Conservation (phyloP, 2,888 invertebrate species). For the Drosophila subquinaria region DNA sequence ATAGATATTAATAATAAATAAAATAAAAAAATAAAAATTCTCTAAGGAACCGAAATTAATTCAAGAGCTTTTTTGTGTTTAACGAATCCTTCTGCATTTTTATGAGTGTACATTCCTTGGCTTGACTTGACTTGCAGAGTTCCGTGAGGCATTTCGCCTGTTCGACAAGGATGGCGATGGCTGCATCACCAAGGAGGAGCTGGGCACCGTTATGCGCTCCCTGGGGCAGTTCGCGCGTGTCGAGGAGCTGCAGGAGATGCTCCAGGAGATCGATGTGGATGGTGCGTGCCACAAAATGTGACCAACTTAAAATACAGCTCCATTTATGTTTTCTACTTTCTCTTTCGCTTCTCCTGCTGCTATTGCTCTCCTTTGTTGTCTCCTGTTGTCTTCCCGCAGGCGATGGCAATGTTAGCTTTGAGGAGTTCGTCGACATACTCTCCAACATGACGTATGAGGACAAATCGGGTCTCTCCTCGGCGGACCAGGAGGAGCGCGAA, state of each 20-base stretch:
- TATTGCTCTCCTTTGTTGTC: not conserved
- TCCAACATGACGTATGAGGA: constrained; percentile 90
- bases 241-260: constrained; percentile 94
- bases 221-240: constrained; percentile 94
- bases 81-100: too few species aligned
- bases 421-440: constrained; percentile 94
- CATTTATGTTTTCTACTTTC: not conserved
- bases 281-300: constrained; percentile 85
- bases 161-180: constrained; percentile 96
- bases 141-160: constrained; percentile 93
- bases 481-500: constrained; percentile 93
- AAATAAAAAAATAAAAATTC: too few species aligned
- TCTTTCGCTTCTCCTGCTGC: not conserved
- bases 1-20: too few species aligned
- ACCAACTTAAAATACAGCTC: not conserved
- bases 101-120: not conserved
- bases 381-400: constrained; percentile 86
- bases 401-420: constrained; percentile 94
- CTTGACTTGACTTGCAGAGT: constrained; percentile 87
- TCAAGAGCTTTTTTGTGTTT: too few species aligned
- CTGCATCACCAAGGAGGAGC: constrained; percentile 94
- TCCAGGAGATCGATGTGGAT: constrained; percentile 93
- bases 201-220: constrained; percentile 94
- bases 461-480: constrained; percentile 87
- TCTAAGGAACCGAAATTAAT: too few species aligned